Base-by-base conservation (phyloP, 2,113 vertebrate species). In the Microcebus jonahi region DNA sequence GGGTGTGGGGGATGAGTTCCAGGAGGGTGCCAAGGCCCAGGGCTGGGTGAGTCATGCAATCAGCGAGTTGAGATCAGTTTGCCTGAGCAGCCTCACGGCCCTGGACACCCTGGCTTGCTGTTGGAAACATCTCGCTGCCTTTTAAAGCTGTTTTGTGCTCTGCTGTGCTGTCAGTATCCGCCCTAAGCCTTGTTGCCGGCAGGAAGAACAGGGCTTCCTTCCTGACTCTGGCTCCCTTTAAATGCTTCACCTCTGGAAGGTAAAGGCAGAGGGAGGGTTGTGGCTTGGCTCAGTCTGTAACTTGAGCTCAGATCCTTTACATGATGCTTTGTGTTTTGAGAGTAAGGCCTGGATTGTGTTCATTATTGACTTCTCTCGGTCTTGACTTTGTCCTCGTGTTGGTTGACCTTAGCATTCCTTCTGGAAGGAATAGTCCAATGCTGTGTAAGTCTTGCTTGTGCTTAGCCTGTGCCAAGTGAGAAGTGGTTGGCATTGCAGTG, bases 111-210 rank as follows among this genome's bases (percentile, higher is more conserved):
- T 50, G 27, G 21, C 34, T 50, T 45, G 53, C 68, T 25, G 3
- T 14, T 29, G 21, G 23, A 11, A 45, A 4, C 0, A 8, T 11
- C 48, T 67, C 36, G 1, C 67, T 39, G 65, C 65, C 45, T 21
- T 42, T 0, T 1, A 3, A 34, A 21, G 31, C 25, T 15, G 2
- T 68, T 11, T 15, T 23, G 1, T 3, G 1, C 18, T 4, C 21
- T 12, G 4, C 13, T 9, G 2, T 23, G 17, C 59, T 5, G 0
- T 39, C 8, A 0, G 3, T 27, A 20, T 61, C 59, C 0, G 8
- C 34, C 18, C 0, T 5, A 0, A 50, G 45, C 12, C 0, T 15
- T 2, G 4, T 1, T 17, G 18, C 20, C 84, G 2, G 29, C 34
- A 15, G n/a, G 18, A 31, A 20, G n/a, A 23, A 31, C 15, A 55